Evolutionary conservation across 2,888 invertebrate genomes (phyloP), one percentile per base, ranked within the genome.

Genomic region (Helleia helle): DNA sequence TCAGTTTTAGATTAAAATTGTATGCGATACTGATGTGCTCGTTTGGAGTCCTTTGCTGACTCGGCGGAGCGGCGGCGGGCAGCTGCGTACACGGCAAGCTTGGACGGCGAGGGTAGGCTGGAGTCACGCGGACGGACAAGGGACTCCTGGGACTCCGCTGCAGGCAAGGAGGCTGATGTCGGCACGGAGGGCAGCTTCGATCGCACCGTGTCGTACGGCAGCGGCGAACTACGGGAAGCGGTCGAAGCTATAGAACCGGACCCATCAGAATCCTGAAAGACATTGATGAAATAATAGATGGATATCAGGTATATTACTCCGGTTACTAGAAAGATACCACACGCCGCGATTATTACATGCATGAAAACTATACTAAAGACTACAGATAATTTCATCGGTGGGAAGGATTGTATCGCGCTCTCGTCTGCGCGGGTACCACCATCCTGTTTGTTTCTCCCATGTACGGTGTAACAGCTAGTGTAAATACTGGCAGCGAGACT

Each of bases 1-100:
- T 7, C 8, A 22, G 6, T 22, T 2, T 6, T 8, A 9, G 12
- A 15, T 56, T 81, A 92, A 70, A 92, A 92, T 62, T 92, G 92
- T 61, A 92, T 92, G 46, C 91, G 87, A 65, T 91, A 92, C 62
- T 88, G 90, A 37, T 56, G 56, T 15, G 88, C 87, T 43, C 88
- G 59, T 48, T 84, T 84, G 31, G 65, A 77, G 42, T 89, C 89
- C 53, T 89, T 86, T 3, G 87, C 87, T 0, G 89, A 88, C 40
- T 88, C 87, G 0, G 88, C 88, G 2, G 89, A 85, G 28, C 88
- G 74, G 14, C 86, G 67, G 13, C 84, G 70, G 0, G 85, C 77
- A 0, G 81, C 84, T 3, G 84, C 85, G 61, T 88, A 88, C 17
- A 88, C 87, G 9, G 88, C 87, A 15, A 90, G 81, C 64, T 89